A percentile compares a stretch with the other conserved stretches of the same genome.
Conservation (phyloP, 2,113 vertebrate genomes). For the Cyanistes caeruleus region DNA sequence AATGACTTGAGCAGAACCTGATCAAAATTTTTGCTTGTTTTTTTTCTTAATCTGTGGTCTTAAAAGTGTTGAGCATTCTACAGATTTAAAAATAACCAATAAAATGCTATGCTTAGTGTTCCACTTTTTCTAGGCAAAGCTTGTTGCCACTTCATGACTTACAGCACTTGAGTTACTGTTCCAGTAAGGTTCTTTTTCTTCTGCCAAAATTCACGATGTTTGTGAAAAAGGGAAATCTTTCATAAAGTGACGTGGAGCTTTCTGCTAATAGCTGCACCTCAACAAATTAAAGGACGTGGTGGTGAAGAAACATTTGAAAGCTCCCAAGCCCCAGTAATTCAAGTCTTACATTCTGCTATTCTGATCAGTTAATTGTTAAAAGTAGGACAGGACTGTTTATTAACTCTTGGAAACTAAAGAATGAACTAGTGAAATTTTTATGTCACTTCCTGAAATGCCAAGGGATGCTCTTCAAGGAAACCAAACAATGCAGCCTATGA, state of each 20-base stretch:
- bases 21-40: background rate
- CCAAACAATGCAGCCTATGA: background rate
- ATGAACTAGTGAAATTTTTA: background rate
- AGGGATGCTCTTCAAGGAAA: background rate
- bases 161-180: background rate
- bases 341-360: background rate
- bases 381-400: background rate
- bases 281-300: background rate
- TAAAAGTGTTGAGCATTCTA: background rate
- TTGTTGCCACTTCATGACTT: background rate
- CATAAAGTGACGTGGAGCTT: background rate
- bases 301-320: background rate
- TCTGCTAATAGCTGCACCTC: background rate
- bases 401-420: background rate
- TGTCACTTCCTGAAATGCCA: background rate
- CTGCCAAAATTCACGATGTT: background rate
- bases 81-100: background rate
- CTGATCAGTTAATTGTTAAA: background rate
- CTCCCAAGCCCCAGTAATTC: background rate
- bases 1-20: background rate
- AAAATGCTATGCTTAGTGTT: background rate
- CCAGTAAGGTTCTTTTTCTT: background rate
- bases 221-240: background rate
- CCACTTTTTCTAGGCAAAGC: background rate
- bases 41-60: background rate